phyloP scores from a whole-genome alignment of 2,797 vertebrate species.

The Pterois miles region DNA sequence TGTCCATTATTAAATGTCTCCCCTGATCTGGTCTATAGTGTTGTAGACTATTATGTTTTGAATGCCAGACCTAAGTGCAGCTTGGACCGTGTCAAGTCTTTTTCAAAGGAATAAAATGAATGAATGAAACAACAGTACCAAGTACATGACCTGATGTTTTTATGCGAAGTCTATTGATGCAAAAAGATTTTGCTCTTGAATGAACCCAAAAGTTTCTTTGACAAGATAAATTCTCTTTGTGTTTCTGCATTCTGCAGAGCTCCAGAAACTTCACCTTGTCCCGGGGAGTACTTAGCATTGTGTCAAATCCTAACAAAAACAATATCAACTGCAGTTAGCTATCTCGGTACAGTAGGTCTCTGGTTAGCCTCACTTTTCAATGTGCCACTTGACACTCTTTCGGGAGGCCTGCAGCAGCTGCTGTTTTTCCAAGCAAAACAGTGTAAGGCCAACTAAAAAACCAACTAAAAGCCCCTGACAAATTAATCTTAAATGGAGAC shows the following conservation, averaged over 20 bases:
- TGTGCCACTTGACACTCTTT: constrained; percentile 67
- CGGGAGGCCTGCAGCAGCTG: constrained; percentile 45
- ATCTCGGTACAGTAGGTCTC: constrained; percentile 51
- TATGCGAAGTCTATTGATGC: neutral
- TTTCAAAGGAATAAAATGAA: neutral
- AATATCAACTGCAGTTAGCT: constrained; percentile 56
- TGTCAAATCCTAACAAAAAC: constrained; percentile 64
- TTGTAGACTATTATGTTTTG: neutral
- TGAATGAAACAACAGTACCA: neutral
- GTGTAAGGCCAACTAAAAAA: constrained; percentile 44
- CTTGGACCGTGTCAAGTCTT: neutral
- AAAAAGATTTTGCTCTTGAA: neutral
- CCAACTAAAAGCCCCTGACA: constrained; percentile 63
- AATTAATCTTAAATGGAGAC: constrained; percentile 71
- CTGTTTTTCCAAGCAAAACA: constrained; percentile 65
- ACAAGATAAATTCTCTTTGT: constrained; percentile 4
- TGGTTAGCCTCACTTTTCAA: constrained; percentile 58
- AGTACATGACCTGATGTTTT: constrained; percentile 15
- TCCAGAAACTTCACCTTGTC: constrained; percentile 33
- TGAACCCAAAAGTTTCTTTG: neutral
- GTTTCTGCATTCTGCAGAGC: constrained; percentile 6
- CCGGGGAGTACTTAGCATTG: constrained; percentile 53
- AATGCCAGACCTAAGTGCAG: neutral
- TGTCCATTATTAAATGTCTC: constrained; percentile 27
- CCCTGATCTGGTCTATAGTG: neutral